Percentiles rank a stretch among this genome's conserved stretches.
Evolutionary conservation across 23 tunicate genomes (phyloP).

Genomic region (Trididemnum clinides): DNA sequence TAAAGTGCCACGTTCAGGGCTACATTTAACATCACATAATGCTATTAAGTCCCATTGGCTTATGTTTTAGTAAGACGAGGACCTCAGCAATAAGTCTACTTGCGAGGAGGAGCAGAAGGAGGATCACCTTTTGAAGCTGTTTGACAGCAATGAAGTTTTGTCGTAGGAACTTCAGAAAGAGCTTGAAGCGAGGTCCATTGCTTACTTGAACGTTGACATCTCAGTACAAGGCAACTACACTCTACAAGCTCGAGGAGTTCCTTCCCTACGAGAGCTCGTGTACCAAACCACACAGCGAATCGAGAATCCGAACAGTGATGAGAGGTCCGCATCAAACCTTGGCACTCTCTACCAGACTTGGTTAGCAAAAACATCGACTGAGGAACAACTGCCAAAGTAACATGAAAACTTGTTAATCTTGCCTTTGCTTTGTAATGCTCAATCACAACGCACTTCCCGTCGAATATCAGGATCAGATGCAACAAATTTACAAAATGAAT

Average conservation of each 20-base stretch:
- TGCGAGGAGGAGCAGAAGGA: background rate
- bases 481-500: too few relatives aligned
- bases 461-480: too few relatives aligned
- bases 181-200: constrained; percentile 51
- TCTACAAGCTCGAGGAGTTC: constrained; percentile 28
- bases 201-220: constrained; percentile 60
- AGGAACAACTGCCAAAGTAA: background rate
- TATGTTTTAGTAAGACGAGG: too few relatives aligned
- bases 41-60: too few relatives aligned
- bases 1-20: too few relatives aligned
- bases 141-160: background rate
- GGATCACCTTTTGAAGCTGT: background rate
- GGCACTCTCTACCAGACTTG: constrained; percentile 44
- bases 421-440: too few relatives aligned
- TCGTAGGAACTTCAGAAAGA: constrained; percentile 36
- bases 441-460: too few relatives aligned
- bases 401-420: too few relatives aligned
- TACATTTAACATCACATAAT: too few relatives aligned
- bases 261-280: constrained; percentile 32
- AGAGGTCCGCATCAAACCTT: background rate
- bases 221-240: constrained; percentile 58
- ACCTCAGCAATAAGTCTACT: too few relatives aligned
- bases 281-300: constrained; percentile 44
- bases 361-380: background rate
- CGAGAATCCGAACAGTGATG: constrained; percentile 25